phyloP scores from a whole-genome alignment of 2,888 invertebrate species.

The Agonopterix heracliana region DNA sequence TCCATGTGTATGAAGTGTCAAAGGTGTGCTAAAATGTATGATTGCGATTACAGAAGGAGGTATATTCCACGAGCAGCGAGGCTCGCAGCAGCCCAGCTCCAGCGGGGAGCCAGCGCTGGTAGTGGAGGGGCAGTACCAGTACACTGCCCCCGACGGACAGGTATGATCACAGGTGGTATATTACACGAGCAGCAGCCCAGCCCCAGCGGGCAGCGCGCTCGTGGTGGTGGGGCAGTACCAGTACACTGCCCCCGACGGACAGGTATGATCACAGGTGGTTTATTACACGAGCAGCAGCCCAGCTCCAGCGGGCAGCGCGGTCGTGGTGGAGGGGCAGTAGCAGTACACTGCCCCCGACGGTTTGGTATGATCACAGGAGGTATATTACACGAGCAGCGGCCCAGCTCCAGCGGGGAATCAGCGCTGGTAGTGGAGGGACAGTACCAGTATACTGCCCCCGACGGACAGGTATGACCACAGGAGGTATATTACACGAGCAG shows the following conservation, averaged over 20 bases:
- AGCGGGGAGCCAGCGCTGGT: conserved; percentile 27
- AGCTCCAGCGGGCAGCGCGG: no score
- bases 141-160: conserved; percentile 59
- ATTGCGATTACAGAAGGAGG: conserved; percentile 42
- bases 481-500: conserved; percentile 59
- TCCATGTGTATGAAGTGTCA: no score
- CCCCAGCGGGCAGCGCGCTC: conserved; percentile 27
- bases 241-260: conserved; percentile 58
- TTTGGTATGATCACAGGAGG: no score
- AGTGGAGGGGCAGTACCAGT: conserved; percentile 63
- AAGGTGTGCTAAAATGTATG: no score
- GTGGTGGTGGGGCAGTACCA: conserved; percentile 60
- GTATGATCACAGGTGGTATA: no score
- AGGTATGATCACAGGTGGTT: conserved; percentile 52
- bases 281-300: conserved; percentile 51
- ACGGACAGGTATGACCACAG: conserved; percentile 53
- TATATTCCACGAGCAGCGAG: conserved; percentile 57
- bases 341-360: no score
- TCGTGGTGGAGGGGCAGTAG: conserved; percentile 45
- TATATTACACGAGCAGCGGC: conserved; percentile 54
- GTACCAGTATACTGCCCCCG: conserved; percentile 59
- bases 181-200: conserved; percentile 48
- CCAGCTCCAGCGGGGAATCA: conserved; percentile 18
- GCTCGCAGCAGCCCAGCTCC: conserved; percentile 20
- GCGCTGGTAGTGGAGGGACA: conserved; percentile 51